Evolutionary conservation across 2,797 vertebrate species (phyloP), one percentile per base, ranked within the genome.

Genomic region (Sebastiscus albofasciatus): DNA sequence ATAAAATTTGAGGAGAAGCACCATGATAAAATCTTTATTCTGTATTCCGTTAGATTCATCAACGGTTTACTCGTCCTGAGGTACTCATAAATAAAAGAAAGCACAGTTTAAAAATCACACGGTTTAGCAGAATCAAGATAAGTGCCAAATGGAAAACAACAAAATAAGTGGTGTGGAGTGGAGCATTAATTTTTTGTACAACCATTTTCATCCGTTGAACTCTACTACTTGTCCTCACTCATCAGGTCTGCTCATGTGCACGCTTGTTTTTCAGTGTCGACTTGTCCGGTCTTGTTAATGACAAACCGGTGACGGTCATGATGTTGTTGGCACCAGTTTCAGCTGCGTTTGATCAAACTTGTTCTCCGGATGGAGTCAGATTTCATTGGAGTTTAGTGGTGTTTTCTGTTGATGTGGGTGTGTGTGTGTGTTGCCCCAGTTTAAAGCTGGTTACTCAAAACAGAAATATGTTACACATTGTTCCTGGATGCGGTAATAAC

Each of bases 251-350:
- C 4, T 46, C 1, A 49, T 36, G 42, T 65, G 59, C 33, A 5
- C 6, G 5, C 12, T 49, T 62, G n/a, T 56, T 60, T 62, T 61
- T 3, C n/a, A 16, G 46, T 20, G 56, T 31, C 0, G 20, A 65
- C 81, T 26, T 75, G 83, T 62, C 22, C 42, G 0, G 52, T 34
- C 85, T 77, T 42, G 67, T 75, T 81, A 61, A 64, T 76, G 58
- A 64, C 61, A 80, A 75, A 58, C 67, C 12, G 74, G 58, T 70
- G 79, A 73, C 68, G 3, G 75, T 54, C 65, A 14, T 24, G 29
- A 67, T 68, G 70, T 34, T 71, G 69, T 59, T 72, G 70, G 73
- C 76, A 10, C 20, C 8, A 0, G 34, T 4, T 27, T 5, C 33
- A 4, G 56, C 69, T 62, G 75, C 2, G 49, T 46, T 24, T 60